Percentiles rank a stretch among this genome's conserved stretches.
Conservation (phyloP, 1,140 invertebrate genomes). For the Archivesica marissinica region DNA sequence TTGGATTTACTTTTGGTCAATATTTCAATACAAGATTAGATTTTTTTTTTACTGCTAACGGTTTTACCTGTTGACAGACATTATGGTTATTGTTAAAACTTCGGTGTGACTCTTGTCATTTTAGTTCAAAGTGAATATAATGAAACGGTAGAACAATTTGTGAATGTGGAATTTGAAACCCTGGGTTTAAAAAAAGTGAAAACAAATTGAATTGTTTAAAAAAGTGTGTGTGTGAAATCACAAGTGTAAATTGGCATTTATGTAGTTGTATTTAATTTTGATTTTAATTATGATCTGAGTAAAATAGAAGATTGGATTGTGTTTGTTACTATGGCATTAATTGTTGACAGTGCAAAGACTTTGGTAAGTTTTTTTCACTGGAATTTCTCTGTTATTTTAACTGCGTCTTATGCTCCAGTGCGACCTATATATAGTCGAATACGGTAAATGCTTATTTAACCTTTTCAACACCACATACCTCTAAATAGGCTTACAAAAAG, state of each 20-base stretch:
- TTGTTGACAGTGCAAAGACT: constrained; percentile 28
- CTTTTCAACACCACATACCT: too few species aligned
- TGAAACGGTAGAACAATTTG: background rate
- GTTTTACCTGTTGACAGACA: background rate
- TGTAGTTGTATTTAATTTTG: too few species aligned
- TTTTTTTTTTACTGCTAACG: background rate
- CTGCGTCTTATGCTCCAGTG: too few species aligned
- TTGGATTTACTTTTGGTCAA: constrained; percentile 27
- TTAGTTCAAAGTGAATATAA: background rate
- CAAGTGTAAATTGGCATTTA: too few species aligned
- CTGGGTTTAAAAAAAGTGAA: background rate
- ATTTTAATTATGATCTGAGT: too few species aligned
- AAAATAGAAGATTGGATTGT: background rate
- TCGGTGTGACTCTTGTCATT: background rate
- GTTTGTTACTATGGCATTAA: constrained; percentile 33
- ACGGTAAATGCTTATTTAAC: too few species aligned
- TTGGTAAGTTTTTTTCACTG: constrained; percentile 31
- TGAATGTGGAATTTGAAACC: constrained; percentile 3
- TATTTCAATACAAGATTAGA: constrained; percentile 22
- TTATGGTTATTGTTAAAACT: constrained; percentile 9
- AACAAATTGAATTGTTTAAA: too few species aligned
- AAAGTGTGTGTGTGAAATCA: too few species aligned
- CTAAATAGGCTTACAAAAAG: too few species aligned
- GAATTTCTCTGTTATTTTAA: too few species aligned
- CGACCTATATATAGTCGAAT: too few species aligned